Evolutionary conservation across 2,888 invertebrate species (phyloP).

Genomic region (Laspeyria flexula): DNA sequence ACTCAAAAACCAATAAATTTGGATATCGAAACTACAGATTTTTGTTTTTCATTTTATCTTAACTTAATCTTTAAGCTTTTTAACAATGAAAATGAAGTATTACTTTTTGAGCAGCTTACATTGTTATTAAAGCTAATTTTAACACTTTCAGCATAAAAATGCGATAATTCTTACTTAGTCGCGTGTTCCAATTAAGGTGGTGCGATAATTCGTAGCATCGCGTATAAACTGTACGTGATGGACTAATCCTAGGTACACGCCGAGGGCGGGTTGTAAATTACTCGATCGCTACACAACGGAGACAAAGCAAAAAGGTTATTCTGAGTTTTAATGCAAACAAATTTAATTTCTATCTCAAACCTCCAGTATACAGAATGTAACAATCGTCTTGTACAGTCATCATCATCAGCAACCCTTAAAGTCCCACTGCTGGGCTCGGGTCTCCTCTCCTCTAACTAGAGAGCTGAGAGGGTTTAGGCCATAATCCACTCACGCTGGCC

Average conservation of each 20-base stretch:
- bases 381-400: no score
- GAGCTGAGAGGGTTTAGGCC: no score
- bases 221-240: slow-evolving; percentile 65
- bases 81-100: no score
- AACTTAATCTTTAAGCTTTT: no score
- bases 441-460: no score
- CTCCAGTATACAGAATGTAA: no score
- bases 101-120: background rate
- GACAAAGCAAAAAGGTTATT: slow-evolving; percentile 62
- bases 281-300: slow-evolving; percentile 61
- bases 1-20: no score
- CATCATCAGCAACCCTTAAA: no score
- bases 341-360: background rate
- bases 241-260: slow-evolving; percentile 68
- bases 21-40: no score
- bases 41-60: no score
- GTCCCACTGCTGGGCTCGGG: no score
- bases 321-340: slow-evolving; percentile 39
- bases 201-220: slow-evolving; percentile 66
- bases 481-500: no score
- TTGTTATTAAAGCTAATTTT: background rate
- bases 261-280: slow-evolving; percentile 70
- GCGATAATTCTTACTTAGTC: slow-evolving; percentile 57
- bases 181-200: slow-evolving; percentile 69
- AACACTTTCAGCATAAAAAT: slow-evolving; percentile 13